phyloP scores from a whole-genome alignment of 2,113 vertebrate genomes.

The Herpetotheres cachinnans region DNA sequence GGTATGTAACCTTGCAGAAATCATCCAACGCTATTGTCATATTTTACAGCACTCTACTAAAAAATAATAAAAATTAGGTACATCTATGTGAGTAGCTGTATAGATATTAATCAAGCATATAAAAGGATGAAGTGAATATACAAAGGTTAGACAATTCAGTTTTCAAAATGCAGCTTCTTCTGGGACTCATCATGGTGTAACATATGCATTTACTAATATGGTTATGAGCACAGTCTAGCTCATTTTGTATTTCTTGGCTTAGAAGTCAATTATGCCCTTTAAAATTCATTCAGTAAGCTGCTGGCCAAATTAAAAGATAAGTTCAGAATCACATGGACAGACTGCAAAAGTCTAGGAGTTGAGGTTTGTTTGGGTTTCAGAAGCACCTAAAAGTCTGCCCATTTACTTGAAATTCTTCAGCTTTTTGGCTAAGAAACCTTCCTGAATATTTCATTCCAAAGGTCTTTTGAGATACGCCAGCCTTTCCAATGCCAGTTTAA shows the following conservation, averaged over 20 bases:
- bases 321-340: background rate
- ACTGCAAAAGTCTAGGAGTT: background rate
- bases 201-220: background rate
- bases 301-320: background rate
- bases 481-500: background rate
- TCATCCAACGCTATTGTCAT: background rate
- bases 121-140: background rate
- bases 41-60: background rate
- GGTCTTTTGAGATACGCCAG: background rate
- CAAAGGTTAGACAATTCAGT: background rate
- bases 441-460: background rate
- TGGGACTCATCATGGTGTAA: background rate
- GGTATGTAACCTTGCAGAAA: background rate
- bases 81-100: background rate
- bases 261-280: background rate
- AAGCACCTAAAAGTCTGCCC: background rate
- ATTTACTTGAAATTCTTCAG: background rate
- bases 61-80: background rate
- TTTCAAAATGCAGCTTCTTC: background rate
- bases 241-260: background rate
- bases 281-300: background rate
- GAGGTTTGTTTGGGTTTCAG: background rate
- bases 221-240: background rate
- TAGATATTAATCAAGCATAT: background rate
- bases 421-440: background rate